Evolutionary conservation across 1,140 invertebrate genomes (phyloP).

Genomic region (Sipha flava): DNA sequence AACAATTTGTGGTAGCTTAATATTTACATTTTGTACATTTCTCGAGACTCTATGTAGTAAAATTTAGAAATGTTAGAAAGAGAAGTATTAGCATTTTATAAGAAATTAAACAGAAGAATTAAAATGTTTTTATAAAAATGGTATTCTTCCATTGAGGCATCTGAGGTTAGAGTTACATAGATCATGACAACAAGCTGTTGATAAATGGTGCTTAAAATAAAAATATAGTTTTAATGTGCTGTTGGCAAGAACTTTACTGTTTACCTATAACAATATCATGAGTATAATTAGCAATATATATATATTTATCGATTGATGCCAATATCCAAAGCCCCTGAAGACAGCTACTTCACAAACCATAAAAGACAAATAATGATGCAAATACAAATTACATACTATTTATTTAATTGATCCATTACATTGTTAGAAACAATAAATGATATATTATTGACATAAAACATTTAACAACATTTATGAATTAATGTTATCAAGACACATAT

Average conservation of each 20-base stretch:
- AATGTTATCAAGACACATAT: neutral
- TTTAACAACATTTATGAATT: neutral
- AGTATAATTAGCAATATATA: slow-evolving; percentile 21
- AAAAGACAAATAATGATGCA: neutral
- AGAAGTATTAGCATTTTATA: neutral
- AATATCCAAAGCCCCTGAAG: neutral
- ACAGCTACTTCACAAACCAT: neutral
- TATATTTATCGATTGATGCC: neutral
- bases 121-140: neutral
- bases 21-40: slow-evolving; percentile 1
- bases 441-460: neutral
- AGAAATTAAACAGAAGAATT: neutral
- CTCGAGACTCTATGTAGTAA: neutral
- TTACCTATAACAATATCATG: neutral
- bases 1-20: neutral
- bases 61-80: neutral
- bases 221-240: neutral
- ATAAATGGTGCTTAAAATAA: slow-evolving; percentile 9
- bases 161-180: neutral
- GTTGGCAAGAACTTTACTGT: slow-evolving; percentile 5
- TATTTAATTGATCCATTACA: neutral
- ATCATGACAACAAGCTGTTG: neutral
- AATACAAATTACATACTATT: neutral
- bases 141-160: neutral
- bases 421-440: neutral